These are phyloP conservation scores for Uromys caudimaculatus DNA, from an alignment of 2,797 vertebrate species.

Conservation along the genomic window DNA sequence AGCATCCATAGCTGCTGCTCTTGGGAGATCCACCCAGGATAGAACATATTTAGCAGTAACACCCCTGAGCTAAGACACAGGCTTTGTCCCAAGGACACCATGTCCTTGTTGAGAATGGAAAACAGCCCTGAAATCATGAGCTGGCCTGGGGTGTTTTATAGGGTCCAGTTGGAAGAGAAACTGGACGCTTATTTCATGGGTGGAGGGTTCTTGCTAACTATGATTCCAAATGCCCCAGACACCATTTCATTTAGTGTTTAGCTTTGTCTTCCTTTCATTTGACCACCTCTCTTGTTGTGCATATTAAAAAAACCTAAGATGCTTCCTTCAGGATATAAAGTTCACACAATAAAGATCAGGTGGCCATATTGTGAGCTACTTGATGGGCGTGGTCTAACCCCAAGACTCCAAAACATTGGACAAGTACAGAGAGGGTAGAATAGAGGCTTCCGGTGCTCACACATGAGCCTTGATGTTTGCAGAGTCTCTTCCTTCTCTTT, in stretches of 20 bases:
- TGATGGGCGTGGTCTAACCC: neutral
- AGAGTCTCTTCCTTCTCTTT: neutral
- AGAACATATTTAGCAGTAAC: neutral
- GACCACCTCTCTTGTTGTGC: neutral
- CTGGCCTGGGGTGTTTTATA: neutral
- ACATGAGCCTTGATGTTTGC: neutral
- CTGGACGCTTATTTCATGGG: neutral
- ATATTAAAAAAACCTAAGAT: neutral
- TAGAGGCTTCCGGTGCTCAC: neutral
- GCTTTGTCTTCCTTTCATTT: neutral
- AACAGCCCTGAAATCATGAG: neutral
- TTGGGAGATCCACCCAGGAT: neutral
- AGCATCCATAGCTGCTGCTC: neutral
- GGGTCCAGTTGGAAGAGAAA: accelerated
- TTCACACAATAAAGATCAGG: neutral
- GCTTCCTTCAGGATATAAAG: neutral
- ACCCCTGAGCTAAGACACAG: neutral
- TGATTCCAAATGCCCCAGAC: neutral
- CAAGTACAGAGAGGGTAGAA: no score
- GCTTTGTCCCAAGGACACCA: neutral
- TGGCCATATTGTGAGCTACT: neutral
- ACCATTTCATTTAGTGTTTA: neutral
- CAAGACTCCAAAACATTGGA: neutral
- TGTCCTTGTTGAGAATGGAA: neutral
- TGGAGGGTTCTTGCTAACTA: no score